Evolutionary conservation across 1,140 invertebrate genomes (phyloP), one percentile per base, ranked within the genome.

Genomic region (Cherax quadricarinatus): DNA sequence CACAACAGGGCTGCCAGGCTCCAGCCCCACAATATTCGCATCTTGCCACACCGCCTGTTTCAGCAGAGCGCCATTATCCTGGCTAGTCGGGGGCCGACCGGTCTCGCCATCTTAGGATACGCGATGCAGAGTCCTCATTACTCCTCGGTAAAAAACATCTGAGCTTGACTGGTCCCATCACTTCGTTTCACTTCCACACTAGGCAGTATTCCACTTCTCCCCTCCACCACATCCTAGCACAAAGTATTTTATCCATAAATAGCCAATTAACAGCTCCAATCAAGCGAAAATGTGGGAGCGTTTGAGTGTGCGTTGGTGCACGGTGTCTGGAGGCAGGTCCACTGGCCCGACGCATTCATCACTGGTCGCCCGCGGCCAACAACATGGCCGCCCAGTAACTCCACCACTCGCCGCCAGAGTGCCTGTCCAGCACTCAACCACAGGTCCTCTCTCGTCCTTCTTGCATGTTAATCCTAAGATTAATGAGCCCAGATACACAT

Each of bases 321-420:
- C 78, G 53, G 57, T 66, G 82, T 90, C 48, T 62, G 78, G 83
- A 90, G 53, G 53, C 53, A 57, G 85, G 90, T 86, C 90, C 90
- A 91, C 90, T 91, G 90, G 90, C 85, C 84, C 90, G 62, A 88
- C 88, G 88, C 92, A 93, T 93, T 93, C 88, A 93, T 93, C 92
- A 93, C 88, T 75, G 84, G 84, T 93, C 80, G 88, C 92, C 92
- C 51, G 53, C 70, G 88, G 92, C 88, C 51, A 82, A 73, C 82
- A 93, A 90, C 88, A 89, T 89, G 88, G 92, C 87, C 92, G 75
- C 41, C 87, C 88, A 66, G 91, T 92, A 92, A 92, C 91, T 93
- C 85, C 84, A 60, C 51, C 84, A 73, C 88, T 86, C 88, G 84
- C 92, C 92, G 88, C 88, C 60, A 89, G 87, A 57, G 88, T 73